Percentiles rank a stretch among this genome's conserved stretches.
phyloP scores from a whole-genome alignment of 2,797 vertebrate genomes.

The Lemur catta region DNA sequence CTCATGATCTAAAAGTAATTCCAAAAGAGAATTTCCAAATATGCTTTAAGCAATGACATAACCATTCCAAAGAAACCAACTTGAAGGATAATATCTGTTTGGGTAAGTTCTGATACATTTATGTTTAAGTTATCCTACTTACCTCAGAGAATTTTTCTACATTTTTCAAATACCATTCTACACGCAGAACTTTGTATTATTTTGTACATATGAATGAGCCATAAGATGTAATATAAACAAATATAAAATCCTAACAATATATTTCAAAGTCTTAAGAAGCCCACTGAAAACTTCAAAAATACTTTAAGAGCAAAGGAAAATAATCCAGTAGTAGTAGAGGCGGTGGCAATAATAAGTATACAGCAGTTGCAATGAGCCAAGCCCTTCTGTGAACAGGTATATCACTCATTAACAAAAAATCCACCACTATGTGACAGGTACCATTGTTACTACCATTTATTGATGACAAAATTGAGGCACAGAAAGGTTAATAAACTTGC shows the following conservation, averaged over 20 bases:
- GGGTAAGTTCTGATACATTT: neutral
- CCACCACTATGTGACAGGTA: neutral
- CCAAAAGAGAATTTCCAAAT: neutral
- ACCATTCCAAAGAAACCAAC: conserved; percentile 2
- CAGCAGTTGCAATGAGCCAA: neutral
- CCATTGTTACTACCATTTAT: neutral
- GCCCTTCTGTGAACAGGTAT: neutral
- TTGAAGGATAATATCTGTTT: neutral
- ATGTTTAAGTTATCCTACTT: neutral
- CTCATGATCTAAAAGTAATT: neutral
- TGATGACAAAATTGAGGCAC: neutral
- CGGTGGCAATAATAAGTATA: neutral
- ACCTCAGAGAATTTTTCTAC: neutral
- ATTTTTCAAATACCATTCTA: conserved; percentile 4
- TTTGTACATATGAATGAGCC: neutral
- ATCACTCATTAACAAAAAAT: neutral
- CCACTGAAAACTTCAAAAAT: neutral
- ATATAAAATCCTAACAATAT: neutral
- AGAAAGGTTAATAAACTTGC: neutral
- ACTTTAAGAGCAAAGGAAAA: conserved; percentile 28
- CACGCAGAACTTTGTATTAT: neutral
- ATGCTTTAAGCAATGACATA: neutral
- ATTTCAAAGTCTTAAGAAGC: conserved; percentile 15
- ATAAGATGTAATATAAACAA: neutral
- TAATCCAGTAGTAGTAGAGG: neutral